phyloP scores from a whole-genome alignment of 2,113 vertebrate species.

The Lonchura striata region DNA sequence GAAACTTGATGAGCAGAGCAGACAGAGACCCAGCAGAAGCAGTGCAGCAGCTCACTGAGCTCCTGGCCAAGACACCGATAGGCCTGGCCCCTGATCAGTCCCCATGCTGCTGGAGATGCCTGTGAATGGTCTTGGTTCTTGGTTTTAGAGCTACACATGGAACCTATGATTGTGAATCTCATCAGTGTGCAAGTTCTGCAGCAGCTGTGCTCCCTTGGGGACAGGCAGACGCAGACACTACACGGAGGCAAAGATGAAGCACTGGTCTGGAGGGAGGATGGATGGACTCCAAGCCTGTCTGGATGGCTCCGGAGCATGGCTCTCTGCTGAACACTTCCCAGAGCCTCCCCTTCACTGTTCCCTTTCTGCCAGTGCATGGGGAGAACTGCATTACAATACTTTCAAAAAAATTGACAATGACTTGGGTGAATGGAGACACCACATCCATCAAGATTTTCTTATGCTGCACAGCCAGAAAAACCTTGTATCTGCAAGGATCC shows the following conservation, averaged over 20 bases:
- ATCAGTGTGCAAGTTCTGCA: neutral
- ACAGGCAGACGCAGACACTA: neutral
- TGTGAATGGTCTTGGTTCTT: neutral
- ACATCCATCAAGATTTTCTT: neutral
- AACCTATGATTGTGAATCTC: neutral
- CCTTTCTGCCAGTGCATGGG: neutral
- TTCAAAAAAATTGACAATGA: neutral
- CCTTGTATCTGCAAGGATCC: neutral
- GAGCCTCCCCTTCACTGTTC: neutral
- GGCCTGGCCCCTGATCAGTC: neutral
- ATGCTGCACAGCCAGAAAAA: neutral
- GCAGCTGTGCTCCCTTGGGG: neutral
- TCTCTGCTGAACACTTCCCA: neutral
- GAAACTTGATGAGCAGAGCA: neutral
- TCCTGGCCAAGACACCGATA: neutral
- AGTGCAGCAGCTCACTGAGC: rapidly evolving
- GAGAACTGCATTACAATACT: neutral
- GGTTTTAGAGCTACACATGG: neutral
- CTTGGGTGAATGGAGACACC: neutral
- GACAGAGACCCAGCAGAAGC: neutral
- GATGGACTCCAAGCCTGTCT: neutral
- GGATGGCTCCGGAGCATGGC: neutral
- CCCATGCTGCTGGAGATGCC: neutral
- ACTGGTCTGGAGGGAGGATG: neutral
- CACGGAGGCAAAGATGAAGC: neutral